Evolutionary conservation across 2,888 invertebrate species (phyloP).

Genomic region (Euzetes globulus): DNA sequence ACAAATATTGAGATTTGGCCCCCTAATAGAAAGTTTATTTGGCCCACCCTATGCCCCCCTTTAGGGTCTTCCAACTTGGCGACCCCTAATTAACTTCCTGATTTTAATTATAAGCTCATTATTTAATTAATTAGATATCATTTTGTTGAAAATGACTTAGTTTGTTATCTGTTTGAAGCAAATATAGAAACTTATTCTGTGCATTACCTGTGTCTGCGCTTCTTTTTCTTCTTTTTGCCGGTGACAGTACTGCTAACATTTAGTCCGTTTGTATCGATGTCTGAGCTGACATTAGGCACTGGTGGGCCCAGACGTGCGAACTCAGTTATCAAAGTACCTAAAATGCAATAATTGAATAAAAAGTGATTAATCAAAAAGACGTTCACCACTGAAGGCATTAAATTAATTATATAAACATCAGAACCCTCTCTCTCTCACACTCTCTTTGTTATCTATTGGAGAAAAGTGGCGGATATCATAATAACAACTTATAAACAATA

Average conservation of each 20-base stretch:
- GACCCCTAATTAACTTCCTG: too few species aligned
- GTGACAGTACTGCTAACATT: slow-evolving; percentile 49
- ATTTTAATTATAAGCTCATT: slow-evolving; percentile 1
- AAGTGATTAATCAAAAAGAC: slow-evolving; percentile 13
- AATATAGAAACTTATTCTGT: background rate
- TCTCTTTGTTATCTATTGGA: background rate
- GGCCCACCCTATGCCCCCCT: too few species aligned
- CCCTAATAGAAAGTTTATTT: too few species aligned
- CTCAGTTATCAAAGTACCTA: slow-evolving; percentile 29
- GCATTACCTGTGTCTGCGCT: slow-evolving; percentile 76
- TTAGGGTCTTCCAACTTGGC: too few species aligned
- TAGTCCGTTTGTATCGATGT: slow-evolving; percentile 14
- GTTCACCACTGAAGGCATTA: slow-evolving; percentile 8
- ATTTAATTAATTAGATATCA: background rate
- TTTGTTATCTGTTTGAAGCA: background rate
- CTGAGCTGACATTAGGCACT: slow-evolving; percentile 1
- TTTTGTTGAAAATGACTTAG: background rate
- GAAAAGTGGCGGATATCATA: background rate
- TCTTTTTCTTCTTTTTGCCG: slow-evolving; percentile 87
- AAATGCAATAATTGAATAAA: slow-evolving; percentile 4
- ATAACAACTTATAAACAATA: background rate
- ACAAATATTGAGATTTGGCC: too few species aligned
- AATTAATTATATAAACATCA: slow-evolving; percentile 18
- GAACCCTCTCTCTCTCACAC: background rate
- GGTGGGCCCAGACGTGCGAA: slow-evolving; percentile 31